Evolutionary conservation across 53 echinoderm and acorn worm genomes (phyloP).

Genomic region (Temnopleurus reevesii): DNA sequence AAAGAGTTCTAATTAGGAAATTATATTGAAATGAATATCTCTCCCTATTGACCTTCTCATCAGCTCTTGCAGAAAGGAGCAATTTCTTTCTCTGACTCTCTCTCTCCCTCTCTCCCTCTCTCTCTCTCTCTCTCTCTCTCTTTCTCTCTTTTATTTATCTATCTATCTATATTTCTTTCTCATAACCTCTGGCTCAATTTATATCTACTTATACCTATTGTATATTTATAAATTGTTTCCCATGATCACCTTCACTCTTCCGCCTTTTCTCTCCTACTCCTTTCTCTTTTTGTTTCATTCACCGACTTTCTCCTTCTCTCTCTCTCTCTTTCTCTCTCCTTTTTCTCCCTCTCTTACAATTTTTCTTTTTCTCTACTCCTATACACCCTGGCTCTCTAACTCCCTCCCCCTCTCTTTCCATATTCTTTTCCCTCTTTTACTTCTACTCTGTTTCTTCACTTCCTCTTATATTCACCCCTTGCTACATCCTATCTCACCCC

Average conservation of each 20-base stretch:
- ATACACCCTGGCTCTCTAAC: not conserved
- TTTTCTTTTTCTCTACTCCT: not conserved
- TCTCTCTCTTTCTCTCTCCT: not conserved
- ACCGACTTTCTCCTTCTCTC: not conserved
- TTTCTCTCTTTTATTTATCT: no score
- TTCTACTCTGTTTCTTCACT: not conserved
- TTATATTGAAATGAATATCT: not conserved
- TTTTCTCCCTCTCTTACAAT: not conserved
- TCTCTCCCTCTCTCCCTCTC: no score
- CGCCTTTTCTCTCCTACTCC: not conserved
- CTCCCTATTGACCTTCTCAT: not conserved
- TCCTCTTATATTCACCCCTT: not conserved
- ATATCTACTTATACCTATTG: no score
- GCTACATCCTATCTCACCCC: not conserved
- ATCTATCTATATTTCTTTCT: no score
- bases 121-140: no score
- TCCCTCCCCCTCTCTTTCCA: not conserved
- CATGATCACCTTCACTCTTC: no score
- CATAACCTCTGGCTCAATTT: no score
- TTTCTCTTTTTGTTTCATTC: not conserved
- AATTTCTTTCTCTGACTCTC: no score
- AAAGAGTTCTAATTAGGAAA: slow-evolving; percentile 32
- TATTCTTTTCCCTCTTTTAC: not conserved
- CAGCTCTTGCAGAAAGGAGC: not conserved
- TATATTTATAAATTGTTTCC: no score